Conservation (phyloP, 1,140 invertebrate species). For the Gryon sp. region DNA sequence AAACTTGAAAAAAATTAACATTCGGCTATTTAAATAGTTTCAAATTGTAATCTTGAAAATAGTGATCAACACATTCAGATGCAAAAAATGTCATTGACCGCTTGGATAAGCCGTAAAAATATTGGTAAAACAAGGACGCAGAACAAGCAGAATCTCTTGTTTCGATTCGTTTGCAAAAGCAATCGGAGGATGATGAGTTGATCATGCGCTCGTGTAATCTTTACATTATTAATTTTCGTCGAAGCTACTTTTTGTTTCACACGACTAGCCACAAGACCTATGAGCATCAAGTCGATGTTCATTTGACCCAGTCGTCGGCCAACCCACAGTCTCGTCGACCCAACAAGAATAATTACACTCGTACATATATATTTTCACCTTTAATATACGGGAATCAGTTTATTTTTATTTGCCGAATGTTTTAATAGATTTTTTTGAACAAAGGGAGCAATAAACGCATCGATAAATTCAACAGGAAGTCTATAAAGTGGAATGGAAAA, state of each 20-base stretch:
- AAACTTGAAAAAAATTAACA: no score
- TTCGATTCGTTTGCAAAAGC: conserved; percentile 22
- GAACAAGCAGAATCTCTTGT: conserved; percentile 26
- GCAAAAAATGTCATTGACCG: no score
- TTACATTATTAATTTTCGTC: no score
- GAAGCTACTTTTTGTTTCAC: conserved; percentile 15
- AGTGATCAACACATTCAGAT: no score
- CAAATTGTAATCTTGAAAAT: no score
- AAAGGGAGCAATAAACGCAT: conserved; percentile 27
- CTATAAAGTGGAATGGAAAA: no score
- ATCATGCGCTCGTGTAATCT: no score
- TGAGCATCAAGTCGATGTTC: neutral
- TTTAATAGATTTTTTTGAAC: conserved; percentile 15
- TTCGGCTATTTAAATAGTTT: no score
- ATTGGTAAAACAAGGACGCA: conserved; percentile 15
- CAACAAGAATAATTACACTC: conserved; percentile 18
- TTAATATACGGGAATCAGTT: conserved; percentile 37
- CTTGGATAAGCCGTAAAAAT: no score
- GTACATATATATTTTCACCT: conserved; percentile 40
- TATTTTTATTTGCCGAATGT: conserved; percentile 20
- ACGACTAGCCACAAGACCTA: neutral
- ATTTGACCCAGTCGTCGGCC: conserved; percentile 33
- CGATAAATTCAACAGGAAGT: no score
- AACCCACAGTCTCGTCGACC: neutral
- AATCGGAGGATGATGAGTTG: conserved; percentile 48